These are phyloP conservation scores for Amphibalanus amphitrite DNA, from an alignment of 1,140 invertebrate genomes.

Conservation along the genomic window DNA sequence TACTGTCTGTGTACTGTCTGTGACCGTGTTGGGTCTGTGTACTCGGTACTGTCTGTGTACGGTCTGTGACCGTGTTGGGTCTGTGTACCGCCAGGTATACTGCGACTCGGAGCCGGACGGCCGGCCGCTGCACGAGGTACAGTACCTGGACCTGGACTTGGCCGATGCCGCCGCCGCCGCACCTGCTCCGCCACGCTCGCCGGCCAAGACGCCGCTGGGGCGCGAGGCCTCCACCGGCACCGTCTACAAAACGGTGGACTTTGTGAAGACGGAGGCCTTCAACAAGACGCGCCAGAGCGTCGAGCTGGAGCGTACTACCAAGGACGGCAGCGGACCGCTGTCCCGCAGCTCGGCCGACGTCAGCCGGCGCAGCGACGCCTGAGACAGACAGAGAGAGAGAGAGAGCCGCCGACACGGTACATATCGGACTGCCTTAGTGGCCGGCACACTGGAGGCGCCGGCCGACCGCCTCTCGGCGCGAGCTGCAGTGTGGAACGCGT, in stretches of 20 bases:
- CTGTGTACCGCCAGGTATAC: conserved; percentile 17
- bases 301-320: conserved; percentile 35
- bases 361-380: neutral
- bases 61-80: no score
- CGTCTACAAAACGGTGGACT: conserved; percentile 77
- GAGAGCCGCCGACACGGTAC: neutral
- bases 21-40: no score
- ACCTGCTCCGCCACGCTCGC: neutral
- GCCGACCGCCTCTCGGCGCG: no score
- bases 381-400: neutral
- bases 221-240: conserved; percentile 25
- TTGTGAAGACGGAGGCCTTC: conserved; percentile 76
- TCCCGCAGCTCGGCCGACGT: neutral
- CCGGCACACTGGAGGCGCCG: no score
- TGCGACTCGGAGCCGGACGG: conserved; percentile 11
- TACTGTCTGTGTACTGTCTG: no score
- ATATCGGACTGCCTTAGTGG: neutral
- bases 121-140: conserved; percentile 29
- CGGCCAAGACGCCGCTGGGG: neutral
- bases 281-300: conserved; percentile 66
- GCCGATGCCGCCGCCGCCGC: conserved; percentile 21
- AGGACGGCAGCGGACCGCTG: neutral
- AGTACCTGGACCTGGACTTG: conserved; percentile 59
- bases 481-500: no score
- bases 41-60: no score